Conservation (phyloP, 2,113 vertebrate genomes). For the Perca schrenkii region DNA sequence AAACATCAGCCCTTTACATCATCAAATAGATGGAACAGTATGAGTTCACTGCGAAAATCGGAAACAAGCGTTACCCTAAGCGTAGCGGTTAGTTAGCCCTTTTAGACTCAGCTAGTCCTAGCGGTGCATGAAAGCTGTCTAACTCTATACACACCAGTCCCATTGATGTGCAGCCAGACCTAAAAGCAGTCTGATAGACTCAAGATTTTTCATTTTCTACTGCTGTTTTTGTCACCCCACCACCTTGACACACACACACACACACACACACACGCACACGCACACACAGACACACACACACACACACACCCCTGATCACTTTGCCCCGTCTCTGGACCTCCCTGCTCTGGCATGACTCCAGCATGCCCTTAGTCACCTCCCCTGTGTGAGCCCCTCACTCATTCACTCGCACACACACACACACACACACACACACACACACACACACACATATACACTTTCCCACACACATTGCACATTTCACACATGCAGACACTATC, state of each 20-base stretch:
- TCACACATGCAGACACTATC: constrained; percentile 69
- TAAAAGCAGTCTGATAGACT: constrained; percentile 48
- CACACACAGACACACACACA: background rate
- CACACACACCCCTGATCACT: constrained; percentile 50
- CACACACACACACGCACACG: background rate
- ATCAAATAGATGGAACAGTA: constrained; percentile 54
- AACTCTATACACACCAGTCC: constrained; percentile 46
- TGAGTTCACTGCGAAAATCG: constrained; percentile 48
- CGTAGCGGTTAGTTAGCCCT: constrained; percentile 6
- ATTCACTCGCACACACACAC: constrained; percentile 71
- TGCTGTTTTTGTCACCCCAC: constrained; percentile 54
- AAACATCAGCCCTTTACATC: constrained; percentile 42
- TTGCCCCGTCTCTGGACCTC: constrained; percentile 79
- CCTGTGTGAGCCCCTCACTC: constrained; percentile 59
- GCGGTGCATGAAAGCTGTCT: constrained; percentile 49
- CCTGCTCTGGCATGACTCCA: constrained; percentile 81
- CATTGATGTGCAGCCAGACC: constrained; percentile 49
- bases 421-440: constrained; percentile 55
- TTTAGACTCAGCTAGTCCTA: constrained; percentile 26
- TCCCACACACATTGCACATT: constrained; percentile 59
- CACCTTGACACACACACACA: constrained; percentile 11
- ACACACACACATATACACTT: constrained; percentile 30
- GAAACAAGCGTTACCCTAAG: constrained; percentile 56
- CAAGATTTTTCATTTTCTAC: constrained; percentile 53
- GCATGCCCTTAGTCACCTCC: constrained; percentile 79